A percentile compares a stretch with the other conserved stretches of the same genome.
These are phyloP conservation scores for Cacoxenus indagator DNA, from an alignment of 2,888 invertebrate species.

Conservation along the genomic window DNA sequence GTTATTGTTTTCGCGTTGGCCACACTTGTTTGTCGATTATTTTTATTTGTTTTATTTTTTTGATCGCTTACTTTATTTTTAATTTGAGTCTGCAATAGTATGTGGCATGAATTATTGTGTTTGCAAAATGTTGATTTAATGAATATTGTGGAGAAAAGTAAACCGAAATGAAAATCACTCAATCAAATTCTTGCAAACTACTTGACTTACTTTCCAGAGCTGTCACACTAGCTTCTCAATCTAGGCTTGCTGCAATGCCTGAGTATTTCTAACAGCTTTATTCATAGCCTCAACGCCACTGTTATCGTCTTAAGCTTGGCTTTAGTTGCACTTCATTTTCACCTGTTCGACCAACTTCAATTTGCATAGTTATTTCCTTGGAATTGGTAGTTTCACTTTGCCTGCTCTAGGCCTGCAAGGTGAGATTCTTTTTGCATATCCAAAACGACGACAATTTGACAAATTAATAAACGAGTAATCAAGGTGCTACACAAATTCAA, in stretches of 20 bases:
- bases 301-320: neutral
- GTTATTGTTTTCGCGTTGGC: neutral
- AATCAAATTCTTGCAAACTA: slow-evolving; percentile 9
- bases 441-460: slow-evolving; percentile 51
- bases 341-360: slow-evolving; percentile 8
- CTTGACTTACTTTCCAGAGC: slow-evolving; percentile 19
- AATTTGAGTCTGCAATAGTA: neutral
- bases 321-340: slow-evolving; percentile 2
- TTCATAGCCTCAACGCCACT: neutral
- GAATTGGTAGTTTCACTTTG: slow-evolving; percentile 5
- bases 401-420: too few relatives aligned
- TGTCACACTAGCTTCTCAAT: neutral
- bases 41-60: too few relatives aligned
- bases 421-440: slow-evolving; percentile 4
- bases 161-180: neutral
- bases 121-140: neutral
- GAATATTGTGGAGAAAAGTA: neutral
- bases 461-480: slow-evolving; percentile 58
- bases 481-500: slow-evolving; percentile 25
- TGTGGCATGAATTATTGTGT: neutral
- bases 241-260: neutral
- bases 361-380: slow-evolving; percentile 8
- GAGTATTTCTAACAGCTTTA: slow-evolving; percentile 7
- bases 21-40: too few relatives aligned
- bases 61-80: too few relatives aligned